A percentile compares a stretch with the other conserved stretches of the same genome.
Evolutionary conservation across 2,888 invertebrate species (phyloP).

Genomic region (Acronicta aceris): DNA sequence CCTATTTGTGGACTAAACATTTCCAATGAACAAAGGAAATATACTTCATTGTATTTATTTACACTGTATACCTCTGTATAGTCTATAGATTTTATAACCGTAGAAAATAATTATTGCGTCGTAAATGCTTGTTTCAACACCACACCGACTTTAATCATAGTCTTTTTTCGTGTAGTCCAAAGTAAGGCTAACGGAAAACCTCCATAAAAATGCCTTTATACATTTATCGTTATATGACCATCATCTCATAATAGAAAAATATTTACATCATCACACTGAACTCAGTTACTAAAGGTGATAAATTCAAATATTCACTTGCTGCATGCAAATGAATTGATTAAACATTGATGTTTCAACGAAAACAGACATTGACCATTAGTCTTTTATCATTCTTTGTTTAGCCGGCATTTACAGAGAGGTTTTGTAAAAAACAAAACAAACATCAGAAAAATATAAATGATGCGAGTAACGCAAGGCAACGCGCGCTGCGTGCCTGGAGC

Average conservation of each 20-base stretch:
- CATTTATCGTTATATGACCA: slow-evolving; percentile 67
- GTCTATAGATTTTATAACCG: slow-evolving; percentile 26
- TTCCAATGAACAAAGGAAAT: slow-evolving; percentile 27
- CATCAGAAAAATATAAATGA: slow-evolving; percentile 88
- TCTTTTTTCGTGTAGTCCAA: slow-evolving; percentile 37
- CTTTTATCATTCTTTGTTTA: slow-evolving; percentile 87
- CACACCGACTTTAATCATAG: slow-evolving; percentile 40
- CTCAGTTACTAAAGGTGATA: slow-evolving; percentile 77
- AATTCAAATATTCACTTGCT: slow-evolving; percentile 74
- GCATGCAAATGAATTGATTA: slow-evolving; percentile 85
- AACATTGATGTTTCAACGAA: slow-evolving; percentile 81
- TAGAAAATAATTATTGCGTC: slow-evolving; percentile 25
- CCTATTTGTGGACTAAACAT: slow-evolving; percentile 33
- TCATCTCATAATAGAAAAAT: slow-evolving; percentile 70
- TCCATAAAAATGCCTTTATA: slow-evolving; percentile 64
- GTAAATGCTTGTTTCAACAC: slow-evolving; percentile 46
- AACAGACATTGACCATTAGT: slow-evolving; percentile 84
- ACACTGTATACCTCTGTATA: slow-evolving; percentile 15
- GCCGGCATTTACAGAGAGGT: slow-evolving; percentile 76
- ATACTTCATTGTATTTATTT: slow-evolving; percentile 19
- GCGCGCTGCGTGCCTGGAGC: slow-evolving; percentile 74
- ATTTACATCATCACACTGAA: slow-evolving; percentile 74
- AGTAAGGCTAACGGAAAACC: slow-evolving; percentile 49
- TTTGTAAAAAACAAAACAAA: slow-evolving; percentile 84
- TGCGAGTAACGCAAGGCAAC: slow-evolving; percentile 85